Base-by-base conservation (phyloP, 2,797 vertebrate genomes). In the Microctenopoma lineatum region DNA sequence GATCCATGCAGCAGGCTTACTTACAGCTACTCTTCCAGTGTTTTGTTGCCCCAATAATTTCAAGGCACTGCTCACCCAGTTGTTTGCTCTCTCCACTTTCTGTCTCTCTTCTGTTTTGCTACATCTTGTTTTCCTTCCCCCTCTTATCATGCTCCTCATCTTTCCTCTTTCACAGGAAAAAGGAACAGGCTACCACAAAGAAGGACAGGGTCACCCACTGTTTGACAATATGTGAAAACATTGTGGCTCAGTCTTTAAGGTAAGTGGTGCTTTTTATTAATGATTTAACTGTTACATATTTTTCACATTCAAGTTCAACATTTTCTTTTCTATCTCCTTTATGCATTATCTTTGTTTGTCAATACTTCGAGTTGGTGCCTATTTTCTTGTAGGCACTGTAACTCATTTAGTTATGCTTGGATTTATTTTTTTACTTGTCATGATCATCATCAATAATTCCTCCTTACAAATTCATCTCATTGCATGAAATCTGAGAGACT, bases 201-300 rank as follows among this genome's bases (percentile, higher is more conserved):
- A 99, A 99, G 79, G 98, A 99, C 84, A 91, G 97, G 8, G 97
- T 99, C 83, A 97, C 95, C 73, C 97, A 99, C 64, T 99, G 97
- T 84, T 91, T 99, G 90, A 99, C 97, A 1, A 99, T 99, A 94
- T 99, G 97, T 84, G 97, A 99, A 90, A 99, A 97, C 85, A 99
- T 99, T 34, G 95, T 97, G 77, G 97, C 96, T 53, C 98, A 98
- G 81, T 98, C 97, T 38, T 92, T 99, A 84, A 98, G 97, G 97
- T 99, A 95, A 87, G 91, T 44, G 14, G 14, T 64, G 34, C 5
- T 57, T n/a, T n/a, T n/a, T n/a, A n/a, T n/a, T n/a, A n/a, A n/a
- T n/a, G n/a, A n/a, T n/a, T n/a, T n/a, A n/a, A n/a, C n/a, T n/a
- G n/a, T n/a, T n/a, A n/a, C n/a, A n/a, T n/a, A n/a, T n/a, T n/a